A percentile compares a stretch with the other conserved stretches of the same genome.
These are phyloP conservation scores for Tryphoninae sp. DNA, from an alignment of 2,888 invertebrate genomes.

Conservation along the genomic window DNA sequence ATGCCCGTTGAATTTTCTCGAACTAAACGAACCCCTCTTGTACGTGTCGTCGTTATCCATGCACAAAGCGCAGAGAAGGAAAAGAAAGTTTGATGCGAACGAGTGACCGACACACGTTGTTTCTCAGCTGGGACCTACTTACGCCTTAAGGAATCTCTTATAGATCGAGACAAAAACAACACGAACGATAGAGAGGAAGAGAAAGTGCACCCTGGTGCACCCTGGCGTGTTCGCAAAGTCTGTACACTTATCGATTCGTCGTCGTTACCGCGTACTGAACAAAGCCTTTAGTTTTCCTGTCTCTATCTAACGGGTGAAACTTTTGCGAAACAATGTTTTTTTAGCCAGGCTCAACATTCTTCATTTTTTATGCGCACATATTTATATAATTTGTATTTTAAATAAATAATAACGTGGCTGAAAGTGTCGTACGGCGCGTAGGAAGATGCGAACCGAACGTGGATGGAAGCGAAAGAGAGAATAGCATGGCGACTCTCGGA, in stretches of 20 bases:
- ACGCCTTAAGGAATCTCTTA: slow-evolving; percentile 68
- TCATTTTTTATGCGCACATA: too few relatives aligned
- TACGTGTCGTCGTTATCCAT: neutral
- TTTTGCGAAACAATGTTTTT: neutral
- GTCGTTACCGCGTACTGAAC: slow-evolving; percentile 43
- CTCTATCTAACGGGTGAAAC: neutral
- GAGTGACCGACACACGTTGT: slow-evolving; percentile 1
- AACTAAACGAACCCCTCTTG: too few relatives aligned
- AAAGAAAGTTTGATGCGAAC: neutral
- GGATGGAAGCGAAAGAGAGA: neutral
- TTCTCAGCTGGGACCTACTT: slow-evolving; percentile 62
- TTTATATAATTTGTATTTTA: too few relatives aligned
- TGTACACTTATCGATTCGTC: slow-evolving; percentile 54
- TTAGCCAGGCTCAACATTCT: neutral
- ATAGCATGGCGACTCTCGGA: slow-evolving; percentile 22
- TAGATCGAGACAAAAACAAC: neutral
- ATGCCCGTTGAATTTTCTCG: too few relatives aligned
- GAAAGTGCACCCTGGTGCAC: slow-evolving; percentile 24
- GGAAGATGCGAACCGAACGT: neutral
- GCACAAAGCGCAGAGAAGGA: neutral
- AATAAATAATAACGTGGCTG: neutral
- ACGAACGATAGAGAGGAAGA: slow-evolving; percentile 5
- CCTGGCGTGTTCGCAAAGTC: slow-evolving; percentile 8
- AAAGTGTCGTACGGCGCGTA: neutral
- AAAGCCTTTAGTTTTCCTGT: slow-evolving; percentile 7